Evolutionary conservation across 2,888 invertebrate genomes (phyloP), one percentile per base, ranked within the genome.

Genomic region (Pilophorus perplexus): DNA sequence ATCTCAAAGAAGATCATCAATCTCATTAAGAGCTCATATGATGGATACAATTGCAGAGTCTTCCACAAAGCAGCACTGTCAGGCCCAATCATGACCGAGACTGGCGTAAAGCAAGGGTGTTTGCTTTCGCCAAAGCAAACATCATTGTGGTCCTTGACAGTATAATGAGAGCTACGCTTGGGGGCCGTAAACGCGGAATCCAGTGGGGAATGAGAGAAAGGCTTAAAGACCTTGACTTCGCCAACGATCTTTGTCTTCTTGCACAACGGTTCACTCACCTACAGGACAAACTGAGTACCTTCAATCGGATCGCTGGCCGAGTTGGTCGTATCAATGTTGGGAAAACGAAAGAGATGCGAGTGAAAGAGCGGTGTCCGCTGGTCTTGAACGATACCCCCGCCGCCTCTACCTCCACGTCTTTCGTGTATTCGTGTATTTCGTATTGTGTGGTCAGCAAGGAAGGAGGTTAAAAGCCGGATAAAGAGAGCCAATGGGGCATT

Each of bases 141-240:
- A n/a, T 50, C 25, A 50, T 50, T 25, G 25, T 50, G 25, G 50
- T 50, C 27, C 14, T 50, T 16, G 27, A 50, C 50, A 50, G 50
- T 27, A 50, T 50, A 12, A 50, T 25, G 50, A 50, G 50, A 25
- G 50, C 25, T 10, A 25, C 50, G 14, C 50, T 50, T 16, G 50
- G 25, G 25, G 27, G 50, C 1, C 14, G 50, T 6, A 10, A n/a
- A 27, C 50, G 50, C 25, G 50, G 50, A 6, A 50, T 50, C 25
- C 50, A 50, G 25, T 44, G 44, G 44, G 18, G 18, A 25, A 25
- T 50, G 25, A 12, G 27, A 25, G 50, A 50, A 12, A 23, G 50
- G 50, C 25, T 50, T 4, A 27, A 50, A 25, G 50, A 50, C n/a
- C 50, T 50, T 14, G 50, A 50, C 27, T 50, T 50, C 14, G 50